Evolutionary conservation across 1,140 invertebrate species (phyloP).

Genomic region (Drosophila parvula): DNA sequence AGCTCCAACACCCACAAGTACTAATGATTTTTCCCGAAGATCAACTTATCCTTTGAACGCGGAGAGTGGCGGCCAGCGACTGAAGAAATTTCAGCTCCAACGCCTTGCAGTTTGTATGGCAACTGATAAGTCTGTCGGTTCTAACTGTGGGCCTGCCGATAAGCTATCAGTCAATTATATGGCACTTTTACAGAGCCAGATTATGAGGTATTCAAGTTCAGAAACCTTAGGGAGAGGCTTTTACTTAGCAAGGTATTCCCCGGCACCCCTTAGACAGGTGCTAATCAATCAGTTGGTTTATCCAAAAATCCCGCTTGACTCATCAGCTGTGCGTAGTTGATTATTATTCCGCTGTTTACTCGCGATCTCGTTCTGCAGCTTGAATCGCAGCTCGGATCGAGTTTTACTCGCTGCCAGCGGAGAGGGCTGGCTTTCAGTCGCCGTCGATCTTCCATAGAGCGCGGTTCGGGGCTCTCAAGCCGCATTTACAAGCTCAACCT

Average conservation of each 20-base stretch:
- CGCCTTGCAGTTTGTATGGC: slow-evolving; percentile 33
- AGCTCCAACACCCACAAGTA: slow-evolving; percentile 24
- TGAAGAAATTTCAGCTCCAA: slow-evolving; percentile 19
- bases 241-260: slow-evolving; percentile 13
- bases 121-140: slow-evolving; percentile 35
- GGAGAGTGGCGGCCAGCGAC: slow-evolving; percentile 23
- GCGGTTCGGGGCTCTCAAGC: slow-evolving; percentile 41
- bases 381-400: slow-evolving; percentile 27
- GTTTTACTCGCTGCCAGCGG: slow-evolving; percentile 37
- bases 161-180: slow-evolving; percentile 32
- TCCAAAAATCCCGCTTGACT: slow-evolving; percentile 63
- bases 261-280: slow-evolving; percentile 11
- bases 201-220: not conserved
- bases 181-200: slow-evolving; percentile 21
- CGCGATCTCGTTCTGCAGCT: slow-evolving; percentile 30
- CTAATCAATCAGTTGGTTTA: slow-evolving; percentile 50
- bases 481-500: slow-evolving; percentile 1
- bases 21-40: slow-evolving; percentile 3
- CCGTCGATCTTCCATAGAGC: slow-evolving; percentile 67
- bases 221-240: not conserved
- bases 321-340: slow-evolving; percentile 53
- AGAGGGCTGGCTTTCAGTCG: slow-evolving; percentile 45
- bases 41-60: slow-evolving; percentile 10
- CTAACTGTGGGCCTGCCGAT: slow-evolving; percentile 10
- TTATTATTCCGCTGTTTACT: slow-evolving; percentile 31